Base-by-base conservation (phyloP, 2,113 vertebrate species). In the Brachyhypopomus gauderio region DNA sequence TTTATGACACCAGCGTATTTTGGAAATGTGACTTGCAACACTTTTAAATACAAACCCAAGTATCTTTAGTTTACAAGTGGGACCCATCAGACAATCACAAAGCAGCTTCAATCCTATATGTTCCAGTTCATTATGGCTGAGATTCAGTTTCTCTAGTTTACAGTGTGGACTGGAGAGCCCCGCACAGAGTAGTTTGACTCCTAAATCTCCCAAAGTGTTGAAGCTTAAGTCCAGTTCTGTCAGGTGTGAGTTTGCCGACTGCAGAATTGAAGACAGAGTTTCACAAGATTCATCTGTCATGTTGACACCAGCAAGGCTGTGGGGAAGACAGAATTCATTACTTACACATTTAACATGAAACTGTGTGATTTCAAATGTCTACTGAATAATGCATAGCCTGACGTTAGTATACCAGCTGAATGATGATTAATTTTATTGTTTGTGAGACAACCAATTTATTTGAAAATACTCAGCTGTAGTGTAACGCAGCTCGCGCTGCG, bases 271-370 rank as follows among this genome's bases (percentile, higher is more conserved):
- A 69, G 71, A 60, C n/a, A 81, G 48, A 34, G 17, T 81, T 34
- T 81, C 79, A 59, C 79, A 81, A 34, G 72, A 81, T 69, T 81
- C 79, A 27, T 81, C 30, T 20, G 72, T 75, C 27, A 81, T 72
- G 36, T 38, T 75, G 60, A 58, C 16, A 17, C 79, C 79, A 14
- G 79, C 72, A 36, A 81, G 79, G 7, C 79, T 81, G 62, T 55
- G 27, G 19, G 60, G 30, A 19, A 7, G 20, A 34, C 12, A 60
- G 4, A 60, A 12, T 67, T 67, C 63, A 25, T 23, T 17, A 72
- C 12, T 74, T 36, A 11, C 59, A 16, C 30, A 30, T 30, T 30
- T 30, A 64, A 63, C 2, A 1, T n/a, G 52, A 38, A 0, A 34
- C 16, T 48, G 30, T 30, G 30, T 30, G 30, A 30, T 38, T 20